A percentile compares a stretch with the other conserved stretches of the same genome.
Conservation (phyloP, 2,113 vertebrate genomes). For the Cynocephalus volans region DNA sequence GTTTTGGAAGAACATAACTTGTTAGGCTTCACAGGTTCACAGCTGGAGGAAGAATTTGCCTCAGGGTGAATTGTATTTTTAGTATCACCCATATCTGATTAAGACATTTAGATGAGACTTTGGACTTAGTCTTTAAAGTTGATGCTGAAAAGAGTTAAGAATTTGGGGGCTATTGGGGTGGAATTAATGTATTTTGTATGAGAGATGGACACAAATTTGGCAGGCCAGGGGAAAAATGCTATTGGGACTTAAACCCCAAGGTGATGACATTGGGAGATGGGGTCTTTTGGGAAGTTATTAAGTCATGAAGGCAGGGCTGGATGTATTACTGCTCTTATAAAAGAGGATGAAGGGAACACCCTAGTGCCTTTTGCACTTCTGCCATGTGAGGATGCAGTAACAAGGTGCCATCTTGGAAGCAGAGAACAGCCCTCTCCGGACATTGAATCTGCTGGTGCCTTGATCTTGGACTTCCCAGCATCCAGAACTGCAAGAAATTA, state of each 20-base stretch:
- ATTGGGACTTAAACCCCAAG: neutral
- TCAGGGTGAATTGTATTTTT: neutral
- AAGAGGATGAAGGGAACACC: neutral
- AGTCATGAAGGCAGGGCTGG: neutral
- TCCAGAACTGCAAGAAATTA: neutral
- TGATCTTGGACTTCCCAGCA: neutral
- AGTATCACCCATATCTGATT: neutral
- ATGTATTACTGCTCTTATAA: neutral
- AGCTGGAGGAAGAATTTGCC: neutral
- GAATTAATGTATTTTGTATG: neutral
- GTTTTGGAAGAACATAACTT: neutral
- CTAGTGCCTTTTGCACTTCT: neutral
- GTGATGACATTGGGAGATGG: neutral
- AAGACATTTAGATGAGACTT: neutral
- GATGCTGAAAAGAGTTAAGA: neutral
- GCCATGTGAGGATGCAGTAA: neutral
- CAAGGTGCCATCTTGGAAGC: neutral
- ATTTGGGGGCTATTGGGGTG: neutral
- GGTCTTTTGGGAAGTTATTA: neutral
- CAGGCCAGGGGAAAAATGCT: neutral
- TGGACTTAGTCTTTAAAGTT: neutral
- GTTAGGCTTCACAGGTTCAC: neutral
- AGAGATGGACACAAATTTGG: neutral
- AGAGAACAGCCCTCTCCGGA: neutral
- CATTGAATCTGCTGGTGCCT: neutral